phyloP scores from a whole-genome alignment of 2,888 invertebrate species.

The Isotomurus palustris region DNA sequence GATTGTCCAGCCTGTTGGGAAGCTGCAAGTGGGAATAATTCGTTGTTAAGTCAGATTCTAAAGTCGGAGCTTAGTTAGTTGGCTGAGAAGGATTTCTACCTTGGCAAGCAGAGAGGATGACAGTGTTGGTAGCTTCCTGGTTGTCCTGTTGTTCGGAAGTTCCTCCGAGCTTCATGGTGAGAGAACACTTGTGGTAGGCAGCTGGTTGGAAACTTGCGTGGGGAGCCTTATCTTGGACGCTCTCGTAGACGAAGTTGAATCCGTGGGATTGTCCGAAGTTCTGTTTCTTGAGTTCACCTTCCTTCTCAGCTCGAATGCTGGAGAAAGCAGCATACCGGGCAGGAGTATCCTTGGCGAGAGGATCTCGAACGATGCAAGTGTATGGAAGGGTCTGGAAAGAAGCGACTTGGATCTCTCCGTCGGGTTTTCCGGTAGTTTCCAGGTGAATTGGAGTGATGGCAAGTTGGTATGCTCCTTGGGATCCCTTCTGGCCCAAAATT shows the following conservation, averaged over 20 bases:
- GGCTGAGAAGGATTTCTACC: no score
- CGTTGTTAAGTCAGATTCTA: no score
- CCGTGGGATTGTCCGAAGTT: background rate
- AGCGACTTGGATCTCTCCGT: constrained; percentile 9
- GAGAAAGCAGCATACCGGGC: background rate
- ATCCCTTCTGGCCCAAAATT: background rate
- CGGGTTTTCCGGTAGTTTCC: constrained; percentile 1
- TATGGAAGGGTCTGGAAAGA: constrained; percentile 4
- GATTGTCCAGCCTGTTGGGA: no score
- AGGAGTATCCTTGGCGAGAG: background rate
- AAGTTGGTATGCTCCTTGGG: background rate
- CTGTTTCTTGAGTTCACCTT: no score
- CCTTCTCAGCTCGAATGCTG: background rate
- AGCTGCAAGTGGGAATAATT: no score
- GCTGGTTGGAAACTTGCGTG: background rate
- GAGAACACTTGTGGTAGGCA: background rate
- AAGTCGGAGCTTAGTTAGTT: no score
- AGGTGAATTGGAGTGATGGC: constrained; percentile 16
- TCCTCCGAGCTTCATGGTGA: background rate
- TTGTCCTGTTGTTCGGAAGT: background rate
- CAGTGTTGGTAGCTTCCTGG: constrained; percentile 5
- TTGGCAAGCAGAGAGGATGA: no score
- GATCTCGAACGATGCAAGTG: constrained; percentile 1
- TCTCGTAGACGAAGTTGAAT: background rate
- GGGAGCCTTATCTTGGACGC: background rate